Evolutionary conservation across 2,113 vertebrate genomes (phyloP).

Genomic region (Tyto alba): DNA sequence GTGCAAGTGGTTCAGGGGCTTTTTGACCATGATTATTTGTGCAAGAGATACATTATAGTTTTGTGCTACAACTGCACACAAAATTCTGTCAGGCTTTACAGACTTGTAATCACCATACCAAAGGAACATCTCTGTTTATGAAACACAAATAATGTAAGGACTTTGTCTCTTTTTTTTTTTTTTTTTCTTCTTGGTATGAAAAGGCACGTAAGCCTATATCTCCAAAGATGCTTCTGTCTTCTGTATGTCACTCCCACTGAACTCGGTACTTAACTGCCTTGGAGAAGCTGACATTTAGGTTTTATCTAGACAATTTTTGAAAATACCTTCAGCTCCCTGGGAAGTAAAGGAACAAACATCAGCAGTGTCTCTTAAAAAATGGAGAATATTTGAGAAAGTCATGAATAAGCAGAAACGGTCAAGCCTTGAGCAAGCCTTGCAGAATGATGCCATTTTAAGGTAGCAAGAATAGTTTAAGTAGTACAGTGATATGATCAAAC

Average conservation of each 20-base stretch:
- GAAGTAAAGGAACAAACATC: background rate
- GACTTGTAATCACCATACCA: background rate
- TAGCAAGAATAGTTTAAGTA: background rate
- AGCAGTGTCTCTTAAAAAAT: background rate
- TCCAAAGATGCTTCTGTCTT: constrained; percentile 18
- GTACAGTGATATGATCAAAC: rapidly evolving
- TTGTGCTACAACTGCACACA: background rate
- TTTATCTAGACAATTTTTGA: constrained; percentile 28
- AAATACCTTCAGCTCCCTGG: constrained; percentile 20
- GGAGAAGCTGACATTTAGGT: constrained; percentile 38
- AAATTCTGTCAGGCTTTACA: background rate
- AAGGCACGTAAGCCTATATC: background rate
- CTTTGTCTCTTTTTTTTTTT: background rate
- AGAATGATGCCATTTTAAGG: background rate
- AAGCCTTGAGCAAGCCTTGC: background rate
- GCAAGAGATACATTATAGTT: background rate
- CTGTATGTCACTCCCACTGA: constrained; percentile 20
- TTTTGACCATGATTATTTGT: background rate
- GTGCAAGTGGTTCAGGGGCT: rapidly evolving
- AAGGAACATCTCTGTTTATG: background rate
- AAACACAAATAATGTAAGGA: background rate
- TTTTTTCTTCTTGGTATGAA: background rate
- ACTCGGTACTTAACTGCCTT: background rate
- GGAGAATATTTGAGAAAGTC: background rate
- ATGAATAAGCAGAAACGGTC: background rate